These are phyloP conservation scores for Cyprinodon brontotheroides DNA, from an alignment of 2,113 vertebrate genomes.

Conservation along the genomic window DNA sequence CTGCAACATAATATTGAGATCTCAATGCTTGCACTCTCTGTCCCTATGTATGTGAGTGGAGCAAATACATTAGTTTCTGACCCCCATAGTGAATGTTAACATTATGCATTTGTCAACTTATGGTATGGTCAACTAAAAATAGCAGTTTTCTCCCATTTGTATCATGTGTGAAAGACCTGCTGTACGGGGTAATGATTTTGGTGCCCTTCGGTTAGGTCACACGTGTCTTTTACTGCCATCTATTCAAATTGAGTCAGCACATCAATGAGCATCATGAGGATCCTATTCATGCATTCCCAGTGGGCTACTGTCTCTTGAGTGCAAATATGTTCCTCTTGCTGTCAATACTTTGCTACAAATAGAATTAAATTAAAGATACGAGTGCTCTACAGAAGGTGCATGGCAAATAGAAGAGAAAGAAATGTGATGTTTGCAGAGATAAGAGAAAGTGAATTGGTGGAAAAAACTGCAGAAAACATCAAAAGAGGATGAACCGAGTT, in stretches of 20 bases:
- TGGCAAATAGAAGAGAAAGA: slow-evolving; percentile 18
- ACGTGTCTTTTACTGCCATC: slow-evolving; percentile 55
- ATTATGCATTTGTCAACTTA: slow-evolving; percentile 32
- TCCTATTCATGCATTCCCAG: slow-evolving; percentile 60
- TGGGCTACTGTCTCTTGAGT: slow-evolving; percentile 54
- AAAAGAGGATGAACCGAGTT: not conserved
- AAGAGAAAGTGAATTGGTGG: slow-evolving; percentile 18
- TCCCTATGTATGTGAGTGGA: slow-evolving; percentile 43
- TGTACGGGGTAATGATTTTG: slow-evolving; percentile 63
- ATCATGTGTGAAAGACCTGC: slow-evolving; percentile 26
- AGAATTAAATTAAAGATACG: slow-evolving; percentile 29
- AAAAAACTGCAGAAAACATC: slow-evolving; percentile 12
- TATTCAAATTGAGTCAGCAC: slow-evolving; percentile 60
- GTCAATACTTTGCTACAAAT: slow-evolving; percentile 53
- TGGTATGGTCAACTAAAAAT: slow-evolving; percentile 31
- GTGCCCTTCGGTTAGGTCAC: slow-evolving; percentile 37
- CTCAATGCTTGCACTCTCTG: slow-evolving; percentile 32
- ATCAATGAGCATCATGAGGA: slow-evolving; percentile 54
- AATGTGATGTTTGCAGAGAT: slow-evolving; percentile 25
- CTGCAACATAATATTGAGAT: slow-evolving; percentile 34
- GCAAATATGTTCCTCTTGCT: slow-evolving; percentile 53
- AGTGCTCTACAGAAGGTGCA: slow-evolving; percentile 10
- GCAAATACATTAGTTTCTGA: slow-evolving; percentile 33
- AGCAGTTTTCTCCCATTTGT: slow-evolving; percentile 30
- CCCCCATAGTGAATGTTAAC: slow-evolving; percentile 9